Base-by-base conservation (phyloP, 2,113 vertebrate genomes). In the Nipponia nippon region DNA sequence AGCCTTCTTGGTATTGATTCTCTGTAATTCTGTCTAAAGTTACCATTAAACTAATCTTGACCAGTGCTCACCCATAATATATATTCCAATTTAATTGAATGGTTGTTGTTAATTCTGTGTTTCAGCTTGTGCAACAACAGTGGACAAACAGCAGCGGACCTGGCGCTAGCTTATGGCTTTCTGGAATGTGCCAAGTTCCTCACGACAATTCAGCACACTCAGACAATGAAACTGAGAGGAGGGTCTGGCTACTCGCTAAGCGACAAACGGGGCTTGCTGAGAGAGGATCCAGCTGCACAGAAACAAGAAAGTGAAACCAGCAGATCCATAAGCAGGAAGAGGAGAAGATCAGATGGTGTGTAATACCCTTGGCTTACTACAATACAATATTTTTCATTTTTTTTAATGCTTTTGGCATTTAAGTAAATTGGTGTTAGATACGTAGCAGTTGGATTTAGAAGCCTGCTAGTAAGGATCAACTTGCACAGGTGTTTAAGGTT, bases 71-170 rank as follows among this genome's bases (percentile, higher is more conserved):
- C 42, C 93, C 20, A 18, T 90, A 29, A 59, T 15, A 23, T 4
- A 15, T 53, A 42, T 58, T 66, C 22, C 18, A 77, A 3, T 95
- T 66, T 70, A 67, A 73, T 11, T 18, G 47, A 52, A 70, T 25
- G 7, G 10, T 63, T 32, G 17, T 22, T 75, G 44, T 87, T 76
- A 80, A 94, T 50, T 77, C 21, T 42, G 12, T 76, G 27, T 97
- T 96, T 83, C 84, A 98, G 98, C 25, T 96, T 98, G 80, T 97
- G 98, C 95, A 99, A 98, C 90, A 98, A 98, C 58, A 97, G 97
- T 6, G 98, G 98, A 40, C 97, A 98, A 85, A 99, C 98, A 61
- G 98, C 98, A 50, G 98, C 98, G 97, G 98, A 98, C 44, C 94
- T 99, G 2, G 98, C 98, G 4, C 91, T 97, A 97, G 98, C 97